Percentiles rank a stretch among this genome's conserved stretches.
These are phyloP conservation scores for Diploscapter pachys DNA, from an alignment of 1,140 invertebrate species.

Conservation along the genomic window DNA sequence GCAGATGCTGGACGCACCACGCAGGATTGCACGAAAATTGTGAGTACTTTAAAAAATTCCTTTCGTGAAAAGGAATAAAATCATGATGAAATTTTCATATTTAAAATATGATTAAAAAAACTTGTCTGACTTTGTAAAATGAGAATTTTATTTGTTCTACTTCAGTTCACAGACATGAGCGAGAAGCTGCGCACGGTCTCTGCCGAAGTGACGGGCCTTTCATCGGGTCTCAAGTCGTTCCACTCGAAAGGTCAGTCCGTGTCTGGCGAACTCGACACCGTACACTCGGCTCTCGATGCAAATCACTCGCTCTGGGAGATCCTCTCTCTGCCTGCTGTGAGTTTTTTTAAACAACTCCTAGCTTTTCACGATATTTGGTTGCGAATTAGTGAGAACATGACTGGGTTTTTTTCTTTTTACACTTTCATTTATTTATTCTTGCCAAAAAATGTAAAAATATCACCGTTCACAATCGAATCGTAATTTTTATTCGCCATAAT, in stretches of 20 bases:
- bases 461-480: background rate
- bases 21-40: constrained; percentile 55
- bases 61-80: constrained; percentile 7
- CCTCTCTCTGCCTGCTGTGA: constrained; percentile 32
- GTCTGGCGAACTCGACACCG: constrained; percentile 7
- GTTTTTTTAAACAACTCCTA: background rate
- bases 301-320: constrained; percentile 33
- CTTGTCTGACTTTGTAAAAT: background rate
- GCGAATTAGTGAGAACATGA: too few relatives aligned
- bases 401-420: too few relatives aligned
- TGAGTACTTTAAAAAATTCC: constrained; percentile 18
- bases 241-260: constrained; percentile 16
- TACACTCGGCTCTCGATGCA: constrained; percentile 5
- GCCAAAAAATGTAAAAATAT: constrained; percentile 5
- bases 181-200: constrained; percentile 26
- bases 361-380: background rate
- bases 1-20: constrained; percentile 58
- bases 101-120: background rate
- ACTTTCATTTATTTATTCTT: background rate
- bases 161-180: constrained; percentile 40
- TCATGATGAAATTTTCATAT: background rate
- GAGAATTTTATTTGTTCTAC: background rate
- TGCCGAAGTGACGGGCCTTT: constrained; percentile 21
- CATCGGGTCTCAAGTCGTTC: constrained; percentile 24
- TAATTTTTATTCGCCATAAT: background rate